Percentiles rank a stretch among this genome's conserved stretches.
phyloP scores from a whole-genome alignment of 2,888 invertebrate species.

The Drymonia ruficornis region DNA sequence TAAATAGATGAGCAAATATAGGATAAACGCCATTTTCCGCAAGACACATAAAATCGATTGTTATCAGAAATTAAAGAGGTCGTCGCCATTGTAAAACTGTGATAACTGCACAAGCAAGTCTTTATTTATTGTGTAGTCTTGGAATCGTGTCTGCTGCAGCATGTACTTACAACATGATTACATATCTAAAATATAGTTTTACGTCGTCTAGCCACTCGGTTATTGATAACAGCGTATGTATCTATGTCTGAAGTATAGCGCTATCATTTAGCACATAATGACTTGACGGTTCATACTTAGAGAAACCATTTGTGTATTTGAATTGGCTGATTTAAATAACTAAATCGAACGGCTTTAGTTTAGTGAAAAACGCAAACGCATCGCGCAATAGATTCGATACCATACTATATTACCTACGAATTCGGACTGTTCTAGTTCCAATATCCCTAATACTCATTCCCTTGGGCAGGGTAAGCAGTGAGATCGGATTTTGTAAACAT shows the following conservation, averaged over 20 bases:
- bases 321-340: conserved; percentile 31
- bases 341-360: not conserved
- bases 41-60: not conserved
- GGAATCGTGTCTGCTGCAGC: not conserved
- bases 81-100: not conserved
- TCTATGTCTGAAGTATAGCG: conserved; percentile 21
- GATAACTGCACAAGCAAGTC: not conserved
- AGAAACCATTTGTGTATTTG: conserved; percentile 30
- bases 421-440: too few relatives aligned
- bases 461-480: too few relatives aligned
- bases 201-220: conserved; percentile 23
- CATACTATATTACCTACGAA: too few relatives aligned
- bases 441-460: too few relatives aligned
- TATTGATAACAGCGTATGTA: conserved; percentile 20
- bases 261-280: conserved; percentile 32
- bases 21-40: not conserved
- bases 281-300: conserved; percentile 27
- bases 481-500: too few relatives aligned
- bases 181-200: not conserved
- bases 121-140: not conserved
- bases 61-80: conserved; percentile 1
- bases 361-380: not conserved
- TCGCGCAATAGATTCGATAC: not conserved
- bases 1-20: not conserved
- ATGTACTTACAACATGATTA: not conserved